Evolutionary conservation across 1,140 invertebrate genomes (phyloP).

Genomic region (Pentalonia nigronervosa): DNA sequence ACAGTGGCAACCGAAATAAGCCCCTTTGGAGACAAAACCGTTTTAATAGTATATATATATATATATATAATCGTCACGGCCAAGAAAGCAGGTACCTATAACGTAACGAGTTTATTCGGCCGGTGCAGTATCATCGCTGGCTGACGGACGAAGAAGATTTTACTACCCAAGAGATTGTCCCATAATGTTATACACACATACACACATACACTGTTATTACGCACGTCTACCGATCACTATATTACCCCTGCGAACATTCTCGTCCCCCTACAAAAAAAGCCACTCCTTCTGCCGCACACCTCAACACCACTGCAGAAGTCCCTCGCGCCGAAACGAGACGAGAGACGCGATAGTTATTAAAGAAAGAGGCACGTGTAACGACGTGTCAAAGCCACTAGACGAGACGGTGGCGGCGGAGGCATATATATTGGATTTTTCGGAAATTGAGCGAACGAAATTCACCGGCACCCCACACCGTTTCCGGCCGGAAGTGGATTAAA

Average conservation of each 20-base stretch:
- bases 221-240: constrained; percentile 6
- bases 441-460: constrained; percentile 54
- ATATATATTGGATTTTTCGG: constrained; percentile 58
- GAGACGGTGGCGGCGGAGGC: neutral
- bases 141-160: neutral
- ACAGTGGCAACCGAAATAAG: neutral
- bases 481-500: constrained; percentile 56
- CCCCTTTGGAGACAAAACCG: neutral
- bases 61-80: neutral
- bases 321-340: neutral
- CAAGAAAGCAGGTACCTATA: neutral
- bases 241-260: neutral
- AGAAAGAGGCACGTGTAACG: constrained; percentile 42
- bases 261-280: neutral
- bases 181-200: neutral
- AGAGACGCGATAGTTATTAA: constrained; percentile 26
- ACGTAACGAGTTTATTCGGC: neutral
- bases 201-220: neutral
- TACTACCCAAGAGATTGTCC: neutral
- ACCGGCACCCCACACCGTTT: constrained; percentile 20
- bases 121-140: neutral
- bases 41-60: neutral
- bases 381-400: constrained; percentile 44
- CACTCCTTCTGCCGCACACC: neutral
- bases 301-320: neutral